phyloP scores from a whole-genome alignment of 2,888 invertebrate genomes.

The Microctonus brassicae region DNA sequence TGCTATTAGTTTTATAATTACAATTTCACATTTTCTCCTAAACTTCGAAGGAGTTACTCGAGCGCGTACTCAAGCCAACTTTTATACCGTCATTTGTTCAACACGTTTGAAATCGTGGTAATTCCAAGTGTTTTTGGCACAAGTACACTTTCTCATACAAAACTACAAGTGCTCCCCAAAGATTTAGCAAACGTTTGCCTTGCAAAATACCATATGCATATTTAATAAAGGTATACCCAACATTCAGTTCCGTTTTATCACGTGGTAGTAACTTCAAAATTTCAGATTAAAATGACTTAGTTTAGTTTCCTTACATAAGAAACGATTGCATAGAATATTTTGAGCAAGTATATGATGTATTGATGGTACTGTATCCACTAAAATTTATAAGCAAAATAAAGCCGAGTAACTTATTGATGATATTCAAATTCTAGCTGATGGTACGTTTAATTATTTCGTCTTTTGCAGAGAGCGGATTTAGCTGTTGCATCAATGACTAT shows the following conservation, averaged over 20 bases:
- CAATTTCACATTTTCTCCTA: background rate
- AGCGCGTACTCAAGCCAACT: background rate
- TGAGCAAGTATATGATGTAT: no score
- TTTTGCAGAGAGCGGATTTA: conserved; percentile 88
- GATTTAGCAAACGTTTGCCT: conserved; percentile 55
- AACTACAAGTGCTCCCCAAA: conserved; percentile 31
- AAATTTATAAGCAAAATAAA: no score
- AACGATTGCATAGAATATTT: no score
- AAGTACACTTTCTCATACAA: background rate
- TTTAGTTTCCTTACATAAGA: background rate
- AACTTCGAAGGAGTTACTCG: background rate
- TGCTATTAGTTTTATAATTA: background rate
- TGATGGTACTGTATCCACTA: no score
- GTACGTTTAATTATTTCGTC: conserved; percentile 13
- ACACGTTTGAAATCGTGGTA: background rate
- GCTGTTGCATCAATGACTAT: conserved; percentile 98
- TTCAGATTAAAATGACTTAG: conserved; percentile 26
- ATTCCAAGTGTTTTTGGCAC: background rate
- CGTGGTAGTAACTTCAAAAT: conserved; percentile 9
- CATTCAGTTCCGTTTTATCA: conserved; percentile 17
- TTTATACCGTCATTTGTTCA: background rate
- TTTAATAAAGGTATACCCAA: conserved; percentile 48
- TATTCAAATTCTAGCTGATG: no score
- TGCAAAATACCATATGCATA: conserved; percentile 59
- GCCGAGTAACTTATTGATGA: no score